A percentile compares a stretch with the other conserved stretches of the same genome.
Evolutionary conservation across 2,888 invertebrate species (phyloP).

Genomic region (Deroplatys truncata): DNA sequence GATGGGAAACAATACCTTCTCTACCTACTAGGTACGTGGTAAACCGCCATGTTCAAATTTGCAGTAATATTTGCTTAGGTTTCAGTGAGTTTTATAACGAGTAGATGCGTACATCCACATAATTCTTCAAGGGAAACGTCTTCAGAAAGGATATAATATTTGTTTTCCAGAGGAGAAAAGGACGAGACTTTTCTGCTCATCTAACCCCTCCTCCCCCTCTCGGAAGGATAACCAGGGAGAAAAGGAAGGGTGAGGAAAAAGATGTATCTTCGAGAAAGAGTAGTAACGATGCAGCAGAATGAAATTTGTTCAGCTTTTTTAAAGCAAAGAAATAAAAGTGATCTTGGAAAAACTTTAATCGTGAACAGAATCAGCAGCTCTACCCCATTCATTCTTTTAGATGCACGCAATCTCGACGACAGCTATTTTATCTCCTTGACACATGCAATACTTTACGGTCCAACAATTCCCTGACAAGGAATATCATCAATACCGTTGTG

Average conservation of each 20-base stretch:
- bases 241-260: neutral
- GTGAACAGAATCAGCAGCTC: neutral
- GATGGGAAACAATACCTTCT: too few relatives aligned
- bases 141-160: too few relatives aligned
- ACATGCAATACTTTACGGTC: neutral
- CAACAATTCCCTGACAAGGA: neutral
- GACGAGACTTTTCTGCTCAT: too few relatives aligned
- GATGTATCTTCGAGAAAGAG: neutral
- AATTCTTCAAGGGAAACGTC: too few relatives aligned
- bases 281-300: neutral
- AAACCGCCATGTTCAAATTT: too few relatives aligned
- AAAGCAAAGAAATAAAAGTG: neutral
- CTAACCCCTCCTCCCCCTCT: too few relatives aligned
- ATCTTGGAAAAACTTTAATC: neutral
- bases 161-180: too few relatives aligned
- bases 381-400: neutral
- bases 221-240: neutral
- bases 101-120: too few relatives aligned
- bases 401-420: neutral
- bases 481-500: neutral
- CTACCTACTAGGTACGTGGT: too few relatives aligned
- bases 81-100: too few relatives aligned
- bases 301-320: neutral
- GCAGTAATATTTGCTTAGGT: too few relatives aligned
- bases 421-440: neutral